Percentiles rank a stretch among this genome's conserved stretches.
Evolutionary conservation across 1,140 invertebrate genomes (phyloP).

Genomic region (Acromyrmex heyeri): DNA sequence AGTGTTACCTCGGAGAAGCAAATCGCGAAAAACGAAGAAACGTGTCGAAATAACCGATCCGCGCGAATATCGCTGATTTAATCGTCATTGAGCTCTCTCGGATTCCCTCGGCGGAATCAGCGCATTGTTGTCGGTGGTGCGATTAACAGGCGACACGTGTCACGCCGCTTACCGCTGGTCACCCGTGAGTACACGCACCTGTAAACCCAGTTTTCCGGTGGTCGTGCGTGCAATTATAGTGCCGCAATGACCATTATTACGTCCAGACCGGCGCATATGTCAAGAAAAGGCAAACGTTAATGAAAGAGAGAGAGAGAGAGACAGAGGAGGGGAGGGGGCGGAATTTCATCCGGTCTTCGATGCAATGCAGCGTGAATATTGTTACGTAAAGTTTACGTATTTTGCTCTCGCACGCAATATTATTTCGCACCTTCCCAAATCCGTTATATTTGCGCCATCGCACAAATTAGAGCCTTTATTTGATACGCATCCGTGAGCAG

Average conservation of each 20-base stretch:
- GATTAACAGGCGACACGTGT: slow-evolving; percentile 65
- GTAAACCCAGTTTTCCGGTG: slow-evolving; percentile 71
- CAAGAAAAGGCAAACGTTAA: slow-evolving; percentile 52
- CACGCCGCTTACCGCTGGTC: slow-evolving; percentile 47
- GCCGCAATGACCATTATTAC: slow-evolving; percentile 65
- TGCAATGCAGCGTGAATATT: not conserved
- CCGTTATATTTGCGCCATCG: not conserved
- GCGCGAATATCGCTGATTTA: not conserved
- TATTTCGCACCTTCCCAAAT: not conserved
- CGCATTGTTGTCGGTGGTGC: slow-evolving; percentile 12
- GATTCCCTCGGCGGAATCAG: slow-evolving; percentile 15
- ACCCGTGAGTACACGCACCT: slow-evolving; percentile 74
- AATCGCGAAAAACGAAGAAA: not conserved
- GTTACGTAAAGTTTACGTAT: not conserved
- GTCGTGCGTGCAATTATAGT: slow-evolving; percentile 64
- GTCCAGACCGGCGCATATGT: slow-evolving; percentile 65
- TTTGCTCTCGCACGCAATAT: not conserved
- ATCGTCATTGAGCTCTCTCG: not conserved
- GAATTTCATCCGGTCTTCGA: not conserved
- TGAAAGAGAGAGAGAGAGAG: not conserved
- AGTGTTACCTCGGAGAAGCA: not conserved
- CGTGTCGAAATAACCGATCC: not conserved
- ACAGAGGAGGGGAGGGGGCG: not conserved
- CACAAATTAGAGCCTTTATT: slow-evolving; percentile 17
- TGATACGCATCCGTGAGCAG: slow-evolving; percentile 5